Conservation (phyloP, 2,113 vertebrate species). For the Equus przewalskii region DNA sequence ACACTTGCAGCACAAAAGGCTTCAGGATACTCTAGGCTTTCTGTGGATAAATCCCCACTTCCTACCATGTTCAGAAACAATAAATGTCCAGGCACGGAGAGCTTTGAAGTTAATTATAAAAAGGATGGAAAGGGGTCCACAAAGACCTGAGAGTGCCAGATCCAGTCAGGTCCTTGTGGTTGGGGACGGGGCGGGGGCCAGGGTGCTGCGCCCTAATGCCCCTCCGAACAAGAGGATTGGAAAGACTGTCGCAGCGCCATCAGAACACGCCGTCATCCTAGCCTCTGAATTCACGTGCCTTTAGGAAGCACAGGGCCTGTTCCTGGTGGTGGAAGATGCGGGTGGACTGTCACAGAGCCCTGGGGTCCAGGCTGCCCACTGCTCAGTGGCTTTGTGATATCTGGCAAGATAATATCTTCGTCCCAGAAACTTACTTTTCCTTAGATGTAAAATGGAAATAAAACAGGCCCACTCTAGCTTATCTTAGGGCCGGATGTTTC, state of each 20-base stretch:
- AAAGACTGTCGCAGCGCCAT: not conserved
- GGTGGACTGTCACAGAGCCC: not conserved
- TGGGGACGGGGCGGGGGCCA: no score
- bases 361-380: not conserved
- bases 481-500: not conserved
- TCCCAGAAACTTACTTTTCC: not conserved
- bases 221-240: not conserved
- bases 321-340: not conserved
- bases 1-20: slow-evolving; percentile 29
- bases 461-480: not conserved
- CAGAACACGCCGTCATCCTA: not conserved
- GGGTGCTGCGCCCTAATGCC: not conserved
- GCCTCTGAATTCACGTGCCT: not conserved
- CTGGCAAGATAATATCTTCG: not conserved
- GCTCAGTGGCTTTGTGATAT: not conserved
- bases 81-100: slow-evolving; percentile 10
- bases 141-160: not conserved
- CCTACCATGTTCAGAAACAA: slow-evolving; percentile 20
- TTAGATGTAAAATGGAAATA: not conserved
- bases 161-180: not conserved
- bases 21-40: slow-evolving; percentile 47
- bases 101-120: slow-evolving; percentile 63
- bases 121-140: slow-evolving; percentile 11
- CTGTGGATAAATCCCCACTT: slow-evolving; percentile 52
- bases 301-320: not conserved